Conservation (phyloP, 2,113 vertebrate species). For the Origma solitaria region DNA sequence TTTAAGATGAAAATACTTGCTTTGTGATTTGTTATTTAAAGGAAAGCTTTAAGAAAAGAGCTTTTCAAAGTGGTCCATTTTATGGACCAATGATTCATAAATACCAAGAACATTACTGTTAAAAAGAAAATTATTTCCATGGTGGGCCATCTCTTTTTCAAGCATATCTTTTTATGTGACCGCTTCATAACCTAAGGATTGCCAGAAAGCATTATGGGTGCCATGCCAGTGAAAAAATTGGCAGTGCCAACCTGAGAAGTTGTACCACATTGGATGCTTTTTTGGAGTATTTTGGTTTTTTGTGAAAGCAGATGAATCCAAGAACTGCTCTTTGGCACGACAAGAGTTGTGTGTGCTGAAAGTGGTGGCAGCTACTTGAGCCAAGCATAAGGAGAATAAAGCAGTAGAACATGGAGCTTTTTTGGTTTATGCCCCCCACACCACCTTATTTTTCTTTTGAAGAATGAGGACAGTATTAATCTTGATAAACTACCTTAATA, state of each 20-base stretch:
- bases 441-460: not conserved
- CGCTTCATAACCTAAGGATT: not conserved
- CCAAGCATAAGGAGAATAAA: not conserved
- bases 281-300: not conserved
- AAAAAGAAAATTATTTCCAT: not conserved
- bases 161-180: not conserved
- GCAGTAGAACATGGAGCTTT: not conserved
- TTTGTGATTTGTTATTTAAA: not conserved
- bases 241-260: not conserved
- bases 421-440: rapidly evolving
- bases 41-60: not conserved
- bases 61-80: not conserved
- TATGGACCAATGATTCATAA: not conserved
- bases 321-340: not conserved
- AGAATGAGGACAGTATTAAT: not conserved
- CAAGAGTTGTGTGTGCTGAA: not conserved
- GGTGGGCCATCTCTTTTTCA: not conserved
- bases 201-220: not conserved
- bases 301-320: not conserved
- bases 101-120: not conserved
- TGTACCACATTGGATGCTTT: not conserved
- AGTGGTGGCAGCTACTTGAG: not conserved
- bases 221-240: not conserved
- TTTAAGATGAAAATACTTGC: not conserved
- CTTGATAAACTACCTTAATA: not conserved